A percentile compares a stretch with the other conserved stretches of the same genome.
Evolutionary conservation across 2,888 invertebrate genomes (phyloP).

Genomic region (Drosophila rubida): DNA sequence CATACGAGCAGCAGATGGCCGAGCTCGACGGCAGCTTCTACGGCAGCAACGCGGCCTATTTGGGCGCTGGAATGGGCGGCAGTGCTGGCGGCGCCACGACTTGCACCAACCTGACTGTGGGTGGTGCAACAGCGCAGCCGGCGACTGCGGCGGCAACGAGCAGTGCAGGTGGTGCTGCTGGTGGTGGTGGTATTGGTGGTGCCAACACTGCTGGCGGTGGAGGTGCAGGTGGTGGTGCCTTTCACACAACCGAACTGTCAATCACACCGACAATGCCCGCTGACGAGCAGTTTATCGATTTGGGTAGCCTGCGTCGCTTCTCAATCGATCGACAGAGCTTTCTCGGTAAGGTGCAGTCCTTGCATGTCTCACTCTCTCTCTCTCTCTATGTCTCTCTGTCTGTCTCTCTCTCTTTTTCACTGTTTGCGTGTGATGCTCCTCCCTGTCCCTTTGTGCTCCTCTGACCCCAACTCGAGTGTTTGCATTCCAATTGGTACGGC

Average conservation of each 20-base stretch:
- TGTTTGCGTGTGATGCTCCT: not conserved
- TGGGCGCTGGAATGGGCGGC: slow-evolving; percentile 68
- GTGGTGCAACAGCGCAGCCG: slow-evolving; percentile 34
- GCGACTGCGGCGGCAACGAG: not conserved
- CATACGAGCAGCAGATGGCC: slow-evolving; percentile 82
- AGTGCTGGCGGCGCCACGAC: slow-evolving; percentile 63
- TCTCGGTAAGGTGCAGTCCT: slow-evolving; percentile 80
- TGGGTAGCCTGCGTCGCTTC: slow-evolving; percentile 84
- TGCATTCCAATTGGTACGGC: not conserved
- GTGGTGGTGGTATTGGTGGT: slow-evolving; percentile 17
- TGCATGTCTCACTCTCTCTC: not conserved
- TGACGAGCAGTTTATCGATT: slow-evolving; percentile 84
- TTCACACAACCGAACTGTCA: slow-evolving; percentile 83
- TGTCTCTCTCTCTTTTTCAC: not conserved
- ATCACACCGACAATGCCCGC: slow-evolving; percentile 82
- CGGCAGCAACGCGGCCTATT: slow-evolving; percentile 74
- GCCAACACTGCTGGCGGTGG: slow-evolving; percentile 26
- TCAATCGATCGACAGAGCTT: slow-evolving; percentile 85
- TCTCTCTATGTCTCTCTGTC: not conserved
- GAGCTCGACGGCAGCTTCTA: slow-evolving; percentile 82
- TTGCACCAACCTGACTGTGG: slow-evolving; percentile 66
- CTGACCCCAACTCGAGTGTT: not conserved
- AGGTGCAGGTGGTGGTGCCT: slow-evolving; percentile 58
- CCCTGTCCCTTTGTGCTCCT: slow-evolving; percentile 3
- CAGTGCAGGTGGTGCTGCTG: slow-evolving; percentile 19